phyloP scores from a whole-genome alignment of 2,113 vertebrate genomes.

The Gallinago jamesoni region DNA sequence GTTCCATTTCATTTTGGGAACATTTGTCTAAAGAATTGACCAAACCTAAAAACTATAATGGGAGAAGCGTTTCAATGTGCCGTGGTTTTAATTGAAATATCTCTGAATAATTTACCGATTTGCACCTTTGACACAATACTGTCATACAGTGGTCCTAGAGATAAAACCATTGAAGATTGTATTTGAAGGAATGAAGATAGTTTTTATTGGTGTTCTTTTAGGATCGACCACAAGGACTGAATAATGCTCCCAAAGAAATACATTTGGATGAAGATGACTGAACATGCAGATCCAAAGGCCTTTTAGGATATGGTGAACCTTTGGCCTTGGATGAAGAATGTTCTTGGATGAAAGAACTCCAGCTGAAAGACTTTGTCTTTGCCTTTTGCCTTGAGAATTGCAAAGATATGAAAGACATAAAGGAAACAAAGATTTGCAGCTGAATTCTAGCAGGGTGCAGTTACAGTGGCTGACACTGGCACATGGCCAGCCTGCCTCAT shows the following conservation, averaged over 20 bases:
- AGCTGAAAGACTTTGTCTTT: conserved; percentile 65
- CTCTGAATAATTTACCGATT: not conserved
- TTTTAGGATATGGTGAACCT: conserved; percentile 62
- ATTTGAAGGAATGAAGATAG: conserved; percentile 56
- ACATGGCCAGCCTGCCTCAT: not conserved
- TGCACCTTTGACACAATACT: not conserved
- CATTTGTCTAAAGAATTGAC: not conserved
- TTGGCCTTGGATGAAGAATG: conserved; percentile 62
- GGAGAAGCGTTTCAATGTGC: not conserved
- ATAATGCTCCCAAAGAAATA: conserved; percentile 58
- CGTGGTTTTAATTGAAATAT: conserved; percentile 13
- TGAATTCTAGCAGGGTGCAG: conserved; percentile 49
- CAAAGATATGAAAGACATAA: conserved; percentile 50
- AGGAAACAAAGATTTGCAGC: conserved; percentile 45
- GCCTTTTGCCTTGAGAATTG: conserved; percentile 50
- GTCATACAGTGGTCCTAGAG: conserved; percentile 33
- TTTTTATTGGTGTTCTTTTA: conserved; percentile 65
- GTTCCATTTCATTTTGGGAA: not conserved
- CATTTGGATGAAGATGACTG: conserved; percentile 56
- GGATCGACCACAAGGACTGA: conserved; percentile 57
- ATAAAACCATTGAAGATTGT: conserved; percentile 33
- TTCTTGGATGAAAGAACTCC: conserved; percentile 62
- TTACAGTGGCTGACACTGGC: not conserved
- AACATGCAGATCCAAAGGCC: conserved; percentile 61
- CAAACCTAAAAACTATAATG: not conserved